These are phyloP conservation scores for Amblyteles armatorius DNA, from an alignment of 2,888 invertebrate genomes.

Conservation along the genomic window DNA sequence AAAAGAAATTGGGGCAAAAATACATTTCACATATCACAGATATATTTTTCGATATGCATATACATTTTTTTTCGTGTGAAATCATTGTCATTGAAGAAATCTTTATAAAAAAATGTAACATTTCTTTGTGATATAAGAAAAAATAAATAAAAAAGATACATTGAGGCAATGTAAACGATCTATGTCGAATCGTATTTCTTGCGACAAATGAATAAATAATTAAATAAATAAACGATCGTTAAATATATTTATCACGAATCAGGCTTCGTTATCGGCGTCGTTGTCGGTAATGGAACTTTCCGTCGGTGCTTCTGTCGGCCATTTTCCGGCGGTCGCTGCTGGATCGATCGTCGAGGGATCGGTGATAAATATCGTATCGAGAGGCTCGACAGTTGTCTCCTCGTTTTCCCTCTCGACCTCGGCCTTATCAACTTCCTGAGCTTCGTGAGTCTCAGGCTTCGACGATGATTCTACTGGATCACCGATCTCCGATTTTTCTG, in stretches of 20 bases:
- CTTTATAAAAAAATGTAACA: not conserved
- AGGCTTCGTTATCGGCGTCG: conserved; percentile 82
- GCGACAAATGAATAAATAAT: conserved; percentile 58
- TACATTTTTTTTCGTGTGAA: too few species aligned
- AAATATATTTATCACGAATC: conserved; percentile 42
- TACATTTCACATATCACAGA: too few species aligned
- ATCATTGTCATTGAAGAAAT: not conserved
- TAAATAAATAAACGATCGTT: conserved; percentile 55
- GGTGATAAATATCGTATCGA: conserved; percentile 79
- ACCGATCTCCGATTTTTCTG: conserved; percentile 22
- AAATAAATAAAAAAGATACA: conserved; percentile 12
- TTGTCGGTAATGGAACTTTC: conserved; percentile 76
- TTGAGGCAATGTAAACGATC: conserved; percentile 49
- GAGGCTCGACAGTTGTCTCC: conserved; percentile 73
- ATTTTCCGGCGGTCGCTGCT: conserved; percentile 81
- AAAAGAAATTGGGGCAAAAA: not conserved
- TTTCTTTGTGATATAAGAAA: not conserved
- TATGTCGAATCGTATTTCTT: not conserved
- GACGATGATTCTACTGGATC: conserved; percentile 23
- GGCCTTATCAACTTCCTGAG: conserved; percentile 1
- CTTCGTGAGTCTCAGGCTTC: conserved; percentile 51
- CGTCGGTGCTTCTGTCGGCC: conserved; percentile 81
- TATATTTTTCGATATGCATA: too few species aligned
- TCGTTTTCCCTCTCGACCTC: conserved; percentile 59
- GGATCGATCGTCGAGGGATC: conserved; percentile 75